Evolutionary conservation across 2,797 vertebrate species (phyloP).

Genomic region (Masticophis lateralis): DNA sequence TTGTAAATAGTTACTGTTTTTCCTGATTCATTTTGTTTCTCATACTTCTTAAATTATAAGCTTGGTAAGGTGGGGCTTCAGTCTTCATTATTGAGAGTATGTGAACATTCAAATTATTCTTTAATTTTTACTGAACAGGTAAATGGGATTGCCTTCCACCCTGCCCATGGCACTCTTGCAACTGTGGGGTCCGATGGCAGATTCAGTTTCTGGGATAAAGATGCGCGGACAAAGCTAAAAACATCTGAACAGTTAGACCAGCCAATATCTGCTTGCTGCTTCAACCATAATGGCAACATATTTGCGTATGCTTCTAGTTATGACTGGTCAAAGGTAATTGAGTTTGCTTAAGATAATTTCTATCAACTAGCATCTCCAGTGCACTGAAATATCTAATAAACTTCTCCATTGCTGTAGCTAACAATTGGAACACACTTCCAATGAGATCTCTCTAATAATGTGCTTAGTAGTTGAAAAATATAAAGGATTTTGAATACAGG

Average conservation of each 20-base stretch:
- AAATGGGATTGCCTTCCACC: conserved; percentile 96
- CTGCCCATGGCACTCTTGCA: conserved; percentile 92
- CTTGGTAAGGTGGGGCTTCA: not conserved
- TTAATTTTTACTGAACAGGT: conserved; percentile 74
- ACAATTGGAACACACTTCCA: not conserved
- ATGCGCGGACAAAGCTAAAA: conserved; percentile 97
- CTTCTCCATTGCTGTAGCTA: not conserved
- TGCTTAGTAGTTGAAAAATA: not conserved
- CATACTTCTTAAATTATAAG: not conserved
- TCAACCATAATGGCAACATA: conserved; percentile 97
- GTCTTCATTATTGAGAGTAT: not conserved
- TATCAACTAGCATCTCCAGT: not conserved
- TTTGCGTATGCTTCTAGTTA: conserved; percentile 98
- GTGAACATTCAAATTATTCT: not conserved
- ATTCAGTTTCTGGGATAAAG: conserved; percentile 99
- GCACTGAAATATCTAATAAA: not conserved
- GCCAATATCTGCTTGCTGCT: conserved; percentile 93
- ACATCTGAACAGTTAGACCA: conserved; percentile 96
- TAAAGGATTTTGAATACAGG: not conserved
- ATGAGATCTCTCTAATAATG: not conserved
- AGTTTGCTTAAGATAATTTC: not conserved
- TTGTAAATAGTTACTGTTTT: not conserved
- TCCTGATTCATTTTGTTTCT: not conserved
- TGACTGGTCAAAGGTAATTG: conserved; percentile 95
- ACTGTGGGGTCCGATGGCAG: conserved; percentile 96